Percentiles rank a stretch among this genome's conserved stretches.
These are phyloP conservation scores for Cephus pulcher DNA, from an alignment of 2,888 invertebrate genomes.

Conservation along the genomic window DNA sequence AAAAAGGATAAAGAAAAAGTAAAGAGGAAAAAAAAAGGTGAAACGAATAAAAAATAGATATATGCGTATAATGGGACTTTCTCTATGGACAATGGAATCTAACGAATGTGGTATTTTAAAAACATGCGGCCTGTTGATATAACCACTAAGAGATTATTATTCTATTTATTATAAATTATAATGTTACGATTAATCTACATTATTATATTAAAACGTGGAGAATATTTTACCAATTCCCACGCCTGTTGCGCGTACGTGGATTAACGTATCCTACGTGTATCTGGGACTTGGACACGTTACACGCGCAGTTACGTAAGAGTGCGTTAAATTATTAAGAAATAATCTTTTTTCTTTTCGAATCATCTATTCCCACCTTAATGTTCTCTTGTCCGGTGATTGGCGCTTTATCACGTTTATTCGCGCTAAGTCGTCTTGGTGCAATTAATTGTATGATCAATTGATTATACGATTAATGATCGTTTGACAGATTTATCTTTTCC, in stretches of 20 bases:
- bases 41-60: not conserved
- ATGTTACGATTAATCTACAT: not conserved
- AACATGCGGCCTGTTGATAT: conserved; percentile 38
- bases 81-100: not conserved
- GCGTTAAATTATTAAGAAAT: not conserved
- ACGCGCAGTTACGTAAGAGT: not conserved
- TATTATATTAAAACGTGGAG: not conserved
- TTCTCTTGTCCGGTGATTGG: not conserved
- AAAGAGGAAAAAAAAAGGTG: not conserved
- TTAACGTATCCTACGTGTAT: not conserved
- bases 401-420: not conserved
- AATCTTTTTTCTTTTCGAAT: not conserved
- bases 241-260: not conserved
- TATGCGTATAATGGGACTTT: not conserved
- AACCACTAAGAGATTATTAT: conserved; percentile 21
- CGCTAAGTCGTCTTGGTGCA: not conserved
- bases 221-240: not conserved
- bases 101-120: not conserved
- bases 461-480: not conserved
- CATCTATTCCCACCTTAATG: not conserved
- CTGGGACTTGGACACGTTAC: not conserved
- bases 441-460: not conserved
- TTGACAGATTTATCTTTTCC: not conserved
- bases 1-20: not conserved
- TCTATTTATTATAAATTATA: conserved; percentile 7